phyloP scores from a whole-genome alignment of 2,888 invertebrate genomes.

The Drosophila lutescens region DNA sequence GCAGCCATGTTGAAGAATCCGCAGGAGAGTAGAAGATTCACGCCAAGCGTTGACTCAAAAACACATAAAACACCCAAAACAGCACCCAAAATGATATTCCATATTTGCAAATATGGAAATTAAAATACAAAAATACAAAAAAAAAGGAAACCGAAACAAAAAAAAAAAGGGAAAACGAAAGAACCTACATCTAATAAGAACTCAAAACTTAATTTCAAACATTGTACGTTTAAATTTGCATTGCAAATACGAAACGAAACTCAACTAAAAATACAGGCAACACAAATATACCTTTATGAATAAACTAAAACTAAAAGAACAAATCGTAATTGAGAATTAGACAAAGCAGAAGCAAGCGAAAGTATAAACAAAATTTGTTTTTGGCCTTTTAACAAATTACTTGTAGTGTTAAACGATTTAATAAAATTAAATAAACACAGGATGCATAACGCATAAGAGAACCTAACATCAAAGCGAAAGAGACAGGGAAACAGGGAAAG shows the following conservation, averaged over 20 bases:
- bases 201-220: constrained; percentile 20
- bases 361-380: constrained; percentile 49
- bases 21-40: constrained; percentile 22
- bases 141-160: neutral
- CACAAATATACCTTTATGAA: constrained; percentile 25
- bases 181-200: constrained; percentile 16
- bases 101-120: constrained; percentile 50
- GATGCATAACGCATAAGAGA: neutral
- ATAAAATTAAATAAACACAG: constrained; percentile 35
- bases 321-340: constrained; percentile 23
- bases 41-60: constrained; percentile 65
- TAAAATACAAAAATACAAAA: constrained; percentile 10
- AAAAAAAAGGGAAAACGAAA: constrained; percentile 25
- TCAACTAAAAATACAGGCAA: constrained; percentile 29
- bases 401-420: constrained; percentile 64
- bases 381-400: constrained; percentile 70
- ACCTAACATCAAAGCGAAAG: constrained; percentile 22
- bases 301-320: constrained; percentile 16
- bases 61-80: constrained; percentile 36
- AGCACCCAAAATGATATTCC: constrained; percentile 46
- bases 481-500: constrained; percentile 8
- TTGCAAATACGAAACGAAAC: constrained; percentile 31
- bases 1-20: constrained; percentile 31
- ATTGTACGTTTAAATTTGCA: constrained; percentile 28
- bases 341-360: constrained; percentile 14